Percentiles rank a stretch among this genome's conserved stretches.
Conservation (phyloP, 2,113 vertebrate genomes). For the Labeo catla region DNA sequence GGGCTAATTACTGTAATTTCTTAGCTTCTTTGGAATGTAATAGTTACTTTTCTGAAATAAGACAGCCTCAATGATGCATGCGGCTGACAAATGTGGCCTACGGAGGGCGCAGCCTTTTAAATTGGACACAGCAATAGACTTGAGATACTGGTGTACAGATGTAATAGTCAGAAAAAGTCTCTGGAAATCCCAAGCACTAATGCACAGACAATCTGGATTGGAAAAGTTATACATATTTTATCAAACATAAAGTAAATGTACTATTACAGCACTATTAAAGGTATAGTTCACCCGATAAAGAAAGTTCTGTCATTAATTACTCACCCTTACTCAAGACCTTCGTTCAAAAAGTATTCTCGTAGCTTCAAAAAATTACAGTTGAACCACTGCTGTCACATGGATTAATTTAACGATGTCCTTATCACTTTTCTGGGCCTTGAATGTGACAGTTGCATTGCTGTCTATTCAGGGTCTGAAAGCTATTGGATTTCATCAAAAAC, state of each 20-base stretch:
- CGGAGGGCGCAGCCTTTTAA: background rate
- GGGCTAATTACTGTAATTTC: background rate
- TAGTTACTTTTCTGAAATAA: background rate
- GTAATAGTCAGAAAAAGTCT: background rate
- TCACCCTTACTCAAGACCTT: too few species aligned
- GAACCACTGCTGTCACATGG: too few species aligned
- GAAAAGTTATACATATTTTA: background rate
- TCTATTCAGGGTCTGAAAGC: too few species aligned
- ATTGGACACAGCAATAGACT: background rate
- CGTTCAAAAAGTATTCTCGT: too few species aligned
- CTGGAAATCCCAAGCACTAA: background rate
- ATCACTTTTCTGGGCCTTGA: too few species aligned
- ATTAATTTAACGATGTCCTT: too few species aligned
- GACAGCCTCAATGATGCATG: background rate
- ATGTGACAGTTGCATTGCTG: too few species aligned
- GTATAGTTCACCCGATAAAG: too few species aligned
- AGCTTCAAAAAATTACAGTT: too few species aligned
- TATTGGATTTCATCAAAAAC: too few species aligned
- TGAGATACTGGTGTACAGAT: background rate
- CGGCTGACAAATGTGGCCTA: background rate
- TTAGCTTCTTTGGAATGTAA: background rate
- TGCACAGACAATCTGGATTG: background rate
- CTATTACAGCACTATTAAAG: background rate
- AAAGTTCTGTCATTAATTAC: too few species aligned
- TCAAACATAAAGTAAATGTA: background rate